A percentile compares a stretch with the other conserved stretches of the same genome.
Conservation (phyloP, 1,140 invertebrate genomes). For the Ectropis grisescens region DNA sequence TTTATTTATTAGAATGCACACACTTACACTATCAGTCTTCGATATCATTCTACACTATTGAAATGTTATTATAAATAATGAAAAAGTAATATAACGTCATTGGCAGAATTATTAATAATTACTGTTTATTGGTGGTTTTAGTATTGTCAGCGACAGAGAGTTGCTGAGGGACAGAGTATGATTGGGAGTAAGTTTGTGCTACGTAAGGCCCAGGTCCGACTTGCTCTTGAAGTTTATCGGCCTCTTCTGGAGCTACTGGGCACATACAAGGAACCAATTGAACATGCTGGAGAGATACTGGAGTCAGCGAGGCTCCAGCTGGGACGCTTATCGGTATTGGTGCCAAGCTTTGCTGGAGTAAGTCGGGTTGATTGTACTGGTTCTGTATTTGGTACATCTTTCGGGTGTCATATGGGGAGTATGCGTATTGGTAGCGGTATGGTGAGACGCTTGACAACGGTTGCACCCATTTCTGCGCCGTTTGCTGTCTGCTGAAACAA, state of each 20-base stretch:
- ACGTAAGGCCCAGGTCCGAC: slow-evolving; percentile 55
- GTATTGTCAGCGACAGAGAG: slow-evolving; percentile 20
- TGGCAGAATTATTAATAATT: slow-evolving; percentile 15
- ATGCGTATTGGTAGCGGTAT: slow-evolving; percentile 61
- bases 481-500: slow-evolving; percentile 41
- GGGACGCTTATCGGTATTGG: slow-evolving; percentile 68
- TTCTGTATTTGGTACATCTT: slow-evolving; percentile 47
- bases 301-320: slow-evolving; percentile 60
- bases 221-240: slow-evolving; percentile 61
- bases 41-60: neutral
- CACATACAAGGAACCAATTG: slow-evolving; percentile 71
- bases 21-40: slow-evolving; percentile 52
- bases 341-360: slow-evolving; percentile 39
- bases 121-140: slow-evolving; percentile 29
- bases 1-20: slow-evolving; percentile 28
- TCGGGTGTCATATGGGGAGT: slow-evolving; percentile 49
- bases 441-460: slow-evolving; percentile 32
- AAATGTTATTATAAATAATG: slow-evolving; percentile 9
- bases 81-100: slow-evolving; percentile 18
- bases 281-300: slow-evolving; percentile 64
- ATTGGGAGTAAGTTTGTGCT: slow-evolving; percentile 39
- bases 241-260: slow-evolving; percentile 65
- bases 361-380: slow-evolving; percentile 39
- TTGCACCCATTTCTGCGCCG: slow-evolving; percentile 43
- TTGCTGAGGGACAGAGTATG: slow-evolving; percentile 37